A percentile compares a stretch with the other conserved stretches of the same genome.
Evolutionary conservation across 2,797 vertebrate species (phyloP).

Genomic region (Lerista edwardsae): DNA sequence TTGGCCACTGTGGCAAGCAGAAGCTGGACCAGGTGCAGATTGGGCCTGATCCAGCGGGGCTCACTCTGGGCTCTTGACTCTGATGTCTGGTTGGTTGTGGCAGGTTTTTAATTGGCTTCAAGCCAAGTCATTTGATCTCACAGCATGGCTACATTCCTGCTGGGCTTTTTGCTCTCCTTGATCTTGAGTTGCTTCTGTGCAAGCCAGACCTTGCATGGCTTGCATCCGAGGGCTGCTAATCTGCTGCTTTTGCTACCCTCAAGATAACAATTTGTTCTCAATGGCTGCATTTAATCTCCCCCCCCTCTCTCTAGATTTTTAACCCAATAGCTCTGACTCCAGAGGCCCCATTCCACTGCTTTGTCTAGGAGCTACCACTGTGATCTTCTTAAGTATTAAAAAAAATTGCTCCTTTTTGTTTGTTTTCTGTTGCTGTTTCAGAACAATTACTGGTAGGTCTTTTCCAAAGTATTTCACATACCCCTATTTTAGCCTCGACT

Average conservation of each 20-base stretch:
- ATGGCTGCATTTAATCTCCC: neutral
- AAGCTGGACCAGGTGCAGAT: no score
- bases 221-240: neutral
- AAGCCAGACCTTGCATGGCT: neutral
- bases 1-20: no score
- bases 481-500: no score
- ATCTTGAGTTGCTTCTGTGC: neutral
- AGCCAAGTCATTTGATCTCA: neutral
- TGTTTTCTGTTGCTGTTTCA: no score
- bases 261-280: neutral
- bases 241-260: neutral
- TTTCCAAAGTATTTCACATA: no score
- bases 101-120: neutral
- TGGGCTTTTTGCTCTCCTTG: neutral
- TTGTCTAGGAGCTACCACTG: neutral
- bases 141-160: neutral
- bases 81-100: neutral
- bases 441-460: no score
- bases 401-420: no score
- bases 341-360: no score
- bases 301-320: neutral
- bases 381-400: no score
- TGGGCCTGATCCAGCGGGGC: neutral
- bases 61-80: neutral
- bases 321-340: no score